Conservation (phyloP, 2,797 vertebrate species). For the Sciaenops ocellatus region DNA sequence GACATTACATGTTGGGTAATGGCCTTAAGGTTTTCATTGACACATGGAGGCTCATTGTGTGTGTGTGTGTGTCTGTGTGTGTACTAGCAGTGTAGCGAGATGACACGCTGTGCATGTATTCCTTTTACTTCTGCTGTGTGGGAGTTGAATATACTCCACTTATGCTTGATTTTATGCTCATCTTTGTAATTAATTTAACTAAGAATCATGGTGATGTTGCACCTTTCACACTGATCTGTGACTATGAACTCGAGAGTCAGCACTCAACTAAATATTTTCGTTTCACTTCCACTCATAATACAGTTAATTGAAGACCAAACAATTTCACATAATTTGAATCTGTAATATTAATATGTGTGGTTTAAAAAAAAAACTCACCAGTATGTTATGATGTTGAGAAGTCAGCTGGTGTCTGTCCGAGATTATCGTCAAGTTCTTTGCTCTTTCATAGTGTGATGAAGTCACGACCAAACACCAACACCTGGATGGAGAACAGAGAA, state of each 20-base stretch:
- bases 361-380: conserved; percentile 33
- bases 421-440: background rate
- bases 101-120: background rate
- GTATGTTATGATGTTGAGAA: background rate
- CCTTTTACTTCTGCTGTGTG: background rate
- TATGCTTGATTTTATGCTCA: background rate
- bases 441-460: background rate
- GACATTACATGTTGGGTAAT: background rate
- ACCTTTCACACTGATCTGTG: conserved; percentile 22
- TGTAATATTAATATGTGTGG: background rate
- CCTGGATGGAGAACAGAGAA: conserved; percentile 36
- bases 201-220: background rate
- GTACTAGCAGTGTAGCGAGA: background rate
- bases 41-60: background rate
- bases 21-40: background rate
- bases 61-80: conserved; percentile 4
- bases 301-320: background rate
- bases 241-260: background rate
- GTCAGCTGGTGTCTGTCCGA: background rate
- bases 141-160: background rate
- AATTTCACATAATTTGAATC: background rate
- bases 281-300: background rate
- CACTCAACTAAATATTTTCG: background rate
- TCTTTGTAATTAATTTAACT: conserved; percentile 16
- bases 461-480: conserved; percentile 23